Percentiles rank a stretch among this genome's conserved stretches.
Evolutionary conservation across 1,140 invertebrate species (phyloP).

Genomic region (Lineus longissimus): DNA sequence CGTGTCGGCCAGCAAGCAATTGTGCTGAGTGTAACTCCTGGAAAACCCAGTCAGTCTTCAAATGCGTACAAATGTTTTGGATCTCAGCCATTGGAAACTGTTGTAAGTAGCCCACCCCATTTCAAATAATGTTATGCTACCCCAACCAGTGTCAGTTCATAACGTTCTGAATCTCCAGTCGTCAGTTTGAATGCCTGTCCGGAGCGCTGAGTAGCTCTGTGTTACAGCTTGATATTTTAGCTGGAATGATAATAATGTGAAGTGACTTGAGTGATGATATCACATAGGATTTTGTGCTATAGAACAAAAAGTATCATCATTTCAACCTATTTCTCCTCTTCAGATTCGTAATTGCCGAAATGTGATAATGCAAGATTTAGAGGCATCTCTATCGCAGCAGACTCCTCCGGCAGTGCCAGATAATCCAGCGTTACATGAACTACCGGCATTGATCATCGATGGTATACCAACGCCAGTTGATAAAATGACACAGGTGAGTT

Average conservation of each 20-base stretch:
- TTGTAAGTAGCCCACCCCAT: slow-evolving; percentile 60
- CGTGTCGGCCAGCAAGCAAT: slow-evolving; percentile 96
- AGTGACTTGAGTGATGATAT: no score
- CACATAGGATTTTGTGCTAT: no score
- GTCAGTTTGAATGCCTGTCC: not conserved
- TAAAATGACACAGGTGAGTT: slow-evolving; percentile 86
- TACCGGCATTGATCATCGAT: slow-evolving; percentile 93
- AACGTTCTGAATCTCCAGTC: not conserved
- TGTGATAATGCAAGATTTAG: slow-evolving; percentile 91
- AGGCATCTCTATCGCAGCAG: slow-evolving; percentile 86
- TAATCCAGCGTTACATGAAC: slow-evolving; percentile 87
- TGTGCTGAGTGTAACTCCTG: slow-evolving; percentile 90
- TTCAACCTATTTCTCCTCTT: slow-evolving; percentile 12
- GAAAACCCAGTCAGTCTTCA: slow-evolving; percentile 75
- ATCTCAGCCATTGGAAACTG: slow-evolving; percentile 93
- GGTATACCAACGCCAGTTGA: slow-evolving; percentile 95
- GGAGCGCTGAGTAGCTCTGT: no score
- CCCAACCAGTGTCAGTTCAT: no score
- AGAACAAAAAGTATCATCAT: no score
- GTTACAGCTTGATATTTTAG: no score
- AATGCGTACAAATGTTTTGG: slow-evolving; percentile 79
- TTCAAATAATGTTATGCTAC: no score
- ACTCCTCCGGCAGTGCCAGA: slow-evolving; percentile 87
- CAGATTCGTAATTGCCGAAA: slow-evolving; percentile 78
- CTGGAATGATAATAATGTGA: no score